Evolutionary conservation across 2,797 vertebrate species (phyloP), one percentile per base, ranked within the genome.

Genomic region (Poeciliopsis paucimaculata): DNA sequence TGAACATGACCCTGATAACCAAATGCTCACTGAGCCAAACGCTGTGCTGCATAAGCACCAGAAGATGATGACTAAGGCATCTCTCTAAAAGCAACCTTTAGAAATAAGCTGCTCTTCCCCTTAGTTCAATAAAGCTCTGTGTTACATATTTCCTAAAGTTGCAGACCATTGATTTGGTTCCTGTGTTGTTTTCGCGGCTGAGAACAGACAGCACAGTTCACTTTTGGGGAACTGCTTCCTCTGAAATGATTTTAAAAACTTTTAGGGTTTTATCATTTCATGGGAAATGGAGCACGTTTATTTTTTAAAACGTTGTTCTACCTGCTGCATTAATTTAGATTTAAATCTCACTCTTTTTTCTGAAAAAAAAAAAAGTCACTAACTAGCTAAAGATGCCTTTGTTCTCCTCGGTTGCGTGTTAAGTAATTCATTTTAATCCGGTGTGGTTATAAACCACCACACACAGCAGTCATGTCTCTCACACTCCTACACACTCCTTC

Each of bases 1-100:
- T 95, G 93, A 94, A 94, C 94, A 95, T 95, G 94, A 95, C 93
- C 94, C 93, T 95, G 93, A 94, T 95, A 92, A 91, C 88, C 90
- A 94, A 93, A 94, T 93, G 92, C 87, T 82, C 86, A 87, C 81
- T 83, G 76, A 83, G 89, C 86, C 91, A 92, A 94, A 95, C 86
- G 90, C 82, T 82, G 70, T 49, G 85, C 84, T 88, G 91, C 92
- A 94, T 94, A 93, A 87, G 60, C 80, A 89, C 81, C 85, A 91
- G 91, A 91, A 84, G 89, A 92, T 89, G 89, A 89, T 88, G 91
- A 93, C 90, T 84, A 73, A 89, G 90, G 79, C 82, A 43, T 57
- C 39, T 91, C 87, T 89, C 87, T 90, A 88, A 91, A 90, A 89
- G 84, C 76, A 92, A 87, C 82, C 83, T 81, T 85, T 16, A 47